Evolutionary conservation across 2,888 invertebrate species (phyloP).

Genomic region (Diaphora mendica): DNA sequence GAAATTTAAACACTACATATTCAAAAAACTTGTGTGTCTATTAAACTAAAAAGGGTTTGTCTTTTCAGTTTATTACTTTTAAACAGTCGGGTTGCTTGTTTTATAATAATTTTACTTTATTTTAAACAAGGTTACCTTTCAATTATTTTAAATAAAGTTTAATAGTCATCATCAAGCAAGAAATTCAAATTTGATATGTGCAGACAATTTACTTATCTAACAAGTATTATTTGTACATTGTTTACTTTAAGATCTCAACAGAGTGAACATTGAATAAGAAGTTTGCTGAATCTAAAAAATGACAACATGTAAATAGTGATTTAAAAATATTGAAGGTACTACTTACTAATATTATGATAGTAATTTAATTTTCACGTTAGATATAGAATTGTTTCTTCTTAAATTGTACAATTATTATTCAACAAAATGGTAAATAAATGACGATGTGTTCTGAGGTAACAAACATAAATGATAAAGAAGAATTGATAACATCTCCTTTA

Average conservation of each 20-base stretch:
- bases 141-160: not conserved
- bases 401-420: not conserved
- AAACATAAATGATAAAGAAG: too few species aligned
- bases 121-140: too few species aligned
- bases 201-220: not conserved
- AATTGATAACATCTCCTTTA: not conserved
- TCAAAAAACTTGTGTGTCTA: too few species aligned
- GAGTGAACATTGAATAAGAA: conserved; percentile 68
- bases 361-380: not conserved
- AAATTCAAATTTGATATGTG: not conserved
- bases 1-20: too few species aligned
- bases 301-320: not conserved
- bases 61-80: too few species aligned
- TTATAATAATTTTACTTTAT: too few species aligned
- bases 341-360: too few species aligned
- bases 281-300: conserved; percentile 65
- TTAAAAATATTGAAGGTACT: too few species aligned
- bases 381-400: not conserved
- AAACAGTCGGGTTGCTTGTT: too few species aligned
- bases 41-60: too few species aligned
- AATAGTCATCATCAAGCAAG: not conserved
- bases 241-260: conserved; percentile 55
- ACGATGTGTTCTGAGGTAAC: not conserved
- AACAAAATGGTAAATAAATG: not conserved
- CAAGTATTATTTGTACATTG: too few species aligned